Evolutionary conservation across 2,797 vertebrate genomes (phyloP).

Genomic region (Clarias laeviceps): DNA sequence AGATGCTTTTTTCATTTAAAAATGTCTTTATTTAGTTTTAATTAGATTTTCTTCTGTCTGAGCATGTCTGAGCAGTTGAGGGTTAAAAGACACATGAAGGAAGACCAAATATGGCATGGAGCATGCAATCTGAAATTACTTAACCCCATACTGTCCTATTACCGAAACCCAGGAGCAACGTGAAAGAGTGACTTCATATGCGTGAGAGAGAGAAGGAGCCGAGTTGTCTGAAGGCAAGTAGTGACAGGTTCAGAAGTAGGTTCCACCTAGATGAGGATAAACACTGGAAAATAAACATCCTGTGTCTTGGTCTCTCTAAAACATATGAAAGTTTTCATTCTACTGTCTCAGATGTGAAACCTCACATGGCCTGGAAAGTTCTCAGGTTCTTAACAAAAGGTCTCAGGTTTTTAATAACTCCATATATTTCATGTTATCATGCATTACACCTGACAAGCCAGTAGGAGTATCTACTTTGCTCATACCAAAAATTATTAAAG

Average conservation of each 20-base stretch:
- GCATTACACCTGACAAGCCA: background rate
- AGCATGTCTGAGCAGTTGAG: background rate
- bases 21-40: background rate
- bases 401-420: background rate
- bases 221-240: constrained; percentile 31
- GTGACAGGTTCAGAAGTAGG: constrained; percentile 24
- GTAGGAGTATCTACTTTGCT: background rate
- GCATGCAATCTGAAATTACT: constrained; percentile 5
- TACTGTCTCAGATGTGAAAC: background rate
- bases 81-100: background rate
- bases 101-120: background rate
- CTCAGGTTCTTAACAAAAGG: background rate
- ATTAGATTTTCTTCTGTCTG: background rate
- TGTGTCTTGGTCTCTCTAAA: constrained; percentile 7
- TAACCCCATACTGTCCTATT: background rate
- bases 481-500: too few species aligned
- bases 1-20: background rate
- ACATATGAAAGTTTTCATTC: background rate
- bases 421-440: background rate
- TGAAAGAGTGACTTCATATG: constrained; percentile 40
- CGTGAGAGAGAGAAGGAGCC: constrained; percentile 5
- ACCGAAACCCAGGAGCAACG: constrained; percentile 7
- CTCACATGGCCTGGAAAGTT: constrained; percentile 1
- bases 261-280: constrained; percentile 25
- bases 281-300: constrained; percentile 14